A percentile compares a stretch with the other conserved stretches of the same genome.
Evolutionary conservation across 2,888 invertebrate species (phyloP).

Genomic region (Diarsia dahlii): DNA sequence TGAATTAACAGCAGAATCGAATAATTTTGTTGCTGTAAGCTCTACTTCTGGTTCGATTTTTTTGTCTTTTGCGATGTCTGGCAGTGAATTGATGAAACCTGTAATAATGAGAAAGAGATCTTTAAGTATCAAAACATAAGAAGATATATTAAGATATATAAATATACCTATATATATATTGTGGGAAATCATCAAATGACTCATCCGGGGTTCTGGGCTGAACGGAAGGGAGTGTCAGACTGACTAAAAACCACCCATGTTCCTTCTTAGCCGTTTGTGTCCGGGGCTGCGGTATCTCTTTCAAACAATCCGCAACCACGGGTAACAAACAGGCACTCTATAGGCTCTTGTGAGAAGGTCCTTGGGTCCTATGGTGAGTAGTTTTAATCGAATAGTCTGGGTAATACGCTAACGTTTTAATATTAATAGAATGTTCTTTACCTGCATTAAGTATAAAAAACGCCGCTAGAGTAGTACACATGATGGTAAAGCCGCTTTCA

Average conservation of each 20-base stretch:
- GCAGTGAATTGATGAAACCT: slow-evolving; percentile 71
- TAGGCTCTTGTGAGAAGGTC: not conserved
- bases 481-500: slow-evolving; percentile 87
- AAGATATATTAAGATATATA: too few species aligned
- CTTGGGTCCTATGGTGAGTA: not conserved
- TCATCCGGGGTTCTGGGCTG: too few species aligned
- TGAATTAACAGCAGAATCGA: slow-evolving; percentile 65
- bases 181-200: too few species aligned
- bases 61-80: slow-evolving; percentile 63
- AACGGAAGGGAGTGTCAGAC: too few species aligned
- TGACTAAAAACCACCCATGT: too few species aligned
- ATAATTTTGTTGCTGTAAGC: slow-evolving; percentile 62
- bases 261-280: too few species aligned
- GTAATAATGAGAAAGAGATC: slow-evolving; percentile 54
- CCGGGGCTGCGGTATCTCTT: too few species aligned
- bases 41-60: slow-evolving; percentile 52
- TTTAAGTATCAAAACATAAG: not conserved
- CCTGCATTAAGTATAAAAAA: slow-evolving; percentile 72
- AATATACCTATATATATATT: too few species aligned
- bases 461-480: slow-evolving; percentile 75
- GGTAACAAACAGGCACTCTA: not conserved
- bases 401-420: not conserved
- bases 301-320: too few species aligned
- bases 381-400: not conserved
- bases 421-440: slow-evolving; percentile 39